Percentiles rank a stretch among this genome's conserved stretches.
These are phyloP conservation scores for Halisarca cf. caerulea DNA, from an alignment of 37 sponge, comb jelly and placozoan species.

Conservation along the genomic window DNA sequence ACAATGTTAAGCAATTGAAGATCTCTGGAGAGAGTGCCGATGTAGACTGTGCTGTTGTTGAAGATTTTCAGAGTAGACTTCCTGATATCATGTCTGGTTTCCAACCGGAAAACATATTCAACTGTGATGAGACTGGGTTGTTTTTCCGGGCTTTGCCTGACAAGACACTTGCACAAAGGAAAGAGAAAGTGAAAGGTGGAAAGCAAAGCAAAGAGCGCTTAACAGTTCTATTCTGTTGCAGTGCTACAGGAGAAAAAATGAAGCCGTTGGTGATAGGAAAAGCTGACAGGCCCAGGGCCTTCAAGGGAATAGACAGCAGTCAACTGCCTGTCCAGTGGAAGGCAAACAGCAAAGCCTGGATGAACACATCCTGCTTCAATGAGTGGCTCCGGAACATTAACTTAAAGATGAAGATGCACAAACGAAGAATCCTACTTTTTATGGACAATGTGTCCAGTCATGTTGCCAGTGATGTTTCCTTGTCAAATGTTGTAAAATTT, in stretches of 20 bases:
- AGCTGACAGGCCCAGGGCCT: not conserved
- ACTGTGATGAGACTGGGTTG: slow-evolving; percentile 2
- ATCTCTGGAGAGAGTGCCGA: not conserved
- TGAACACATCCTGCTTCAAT: not conserved
- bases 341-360: slow-evolving; percentile 25
- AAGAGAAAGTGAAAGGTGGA: slow-evolving; percentile 10
- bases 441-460: slow-evolving; percentile 23
- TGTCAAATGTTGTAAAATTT: not conserved
- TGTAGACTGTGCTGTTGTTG: not conserved
- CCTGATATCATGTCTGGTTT: not conserved
- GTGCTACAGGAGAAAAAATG: slow-evolving; percentile 8
- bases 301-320: not conserved
- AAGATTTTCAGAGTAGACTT: not conserved
- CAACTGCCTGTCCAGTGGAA: slow-evolving; percentile 10
- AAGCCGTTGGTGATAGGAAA: slow-evolving; percentile 19
- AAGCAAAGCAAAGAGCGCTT: not conserved
- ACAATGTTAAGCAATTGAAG: not conserved
- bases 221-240: slow-evolving; percentile 5
- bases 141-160: slow-evolving; percentile 24
- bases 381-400: slow-evolving; percentile 22
- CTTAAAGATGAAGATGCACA: not conserved
- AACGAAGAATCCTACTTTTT: slow-evolving; percentile 11
- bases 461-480: not conserved
- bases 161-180: not conserved
- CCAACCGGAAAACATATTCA: not conserved